Evolutionary conservation across 2,113 vertebrate genomes (phyloP).

Genomic region (Eubucco bourcierii): DNA sequence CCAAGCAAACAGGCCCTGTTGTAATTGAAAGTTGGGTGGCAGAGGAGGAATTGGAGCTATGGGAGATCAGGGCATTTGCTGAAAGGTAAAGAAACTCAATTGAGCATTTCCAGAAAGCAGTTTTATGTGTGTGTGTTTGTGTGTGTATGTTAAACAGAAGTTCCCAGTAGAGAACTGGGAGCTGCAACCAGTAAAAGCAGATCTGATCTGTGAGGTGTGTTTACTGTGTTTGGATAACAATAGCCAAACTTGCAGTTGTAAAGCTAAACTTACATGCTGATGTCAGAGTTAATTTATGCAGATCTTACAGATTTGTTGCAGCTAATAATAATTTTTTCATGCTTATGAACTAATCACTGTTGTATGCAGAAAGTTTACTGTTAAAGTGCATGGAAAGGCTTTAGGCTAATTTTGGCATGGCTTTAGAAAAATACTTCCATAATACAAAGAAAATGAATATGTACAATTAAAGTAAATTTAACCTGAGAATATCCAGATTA

Average conservation of each 20-base stretch:
- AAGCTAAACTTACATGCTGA: neutral
- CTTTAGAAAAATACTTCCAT: neutral
- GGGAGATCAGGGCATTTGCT: constrained; percentile 98
- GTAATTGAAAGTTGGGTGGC: constrained; percentile 98
- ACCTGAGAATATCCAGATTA: neutral
- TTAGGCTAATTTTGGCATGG: neutral
- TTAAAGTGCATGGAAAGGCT: neutral
- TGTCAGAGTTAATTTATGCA: neutral
- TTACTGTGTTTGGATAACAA: neutral
- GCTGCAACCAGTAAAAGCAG: neutral
- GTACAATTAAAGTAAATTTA: neutral
- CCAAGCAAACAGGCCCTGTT: constrained; percentile 97
- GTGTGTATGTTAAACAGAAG: neutral
- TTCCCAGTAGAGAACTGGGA: neutral
- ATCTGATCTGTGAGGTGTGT: neutral
- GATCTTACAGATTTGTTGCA: neutral
- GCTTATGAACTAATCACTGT: neutral
- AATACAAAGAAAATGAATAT: neutral
- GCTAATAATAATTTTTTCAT: neutral
- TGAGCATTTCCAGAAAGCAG: neutral
- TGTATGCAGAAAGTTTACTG: neutral
- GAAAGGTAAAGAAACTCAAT: constrained; percentile 83
- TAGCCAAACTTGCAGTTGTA: neutral
- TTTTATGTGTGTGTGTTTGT: neutral
- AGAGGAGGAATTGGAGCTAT: constrained; percentile 96